Conservation (phyloP, 2,113 vertebrate genomes). For the Gobio gobio region DNA sequence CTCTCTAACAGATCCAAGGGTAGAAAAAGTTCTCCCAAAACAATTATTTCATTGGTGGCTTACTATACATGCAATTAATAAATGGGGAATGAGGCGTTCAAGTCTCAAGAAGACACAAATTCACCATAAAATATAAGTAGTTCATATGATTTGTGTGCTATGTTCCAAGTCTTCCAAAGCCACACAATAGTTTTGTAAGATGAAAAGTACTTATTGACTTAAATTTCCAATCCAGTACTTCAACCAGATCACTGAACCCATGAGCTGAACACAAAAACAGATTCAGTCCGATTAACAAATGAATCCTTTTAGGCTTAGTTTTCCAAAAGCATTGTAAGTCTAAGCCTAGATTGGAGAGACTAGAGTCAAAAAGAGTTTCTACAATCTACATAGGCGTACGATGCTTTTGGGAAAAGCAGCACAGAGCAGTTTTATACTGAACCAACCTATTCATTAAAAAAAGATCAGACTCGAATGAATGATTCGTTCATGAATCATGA, state of each 20-base stretch:
- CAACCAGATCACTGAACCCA: background rate
- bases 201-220: background rate
- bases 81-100: background rate
- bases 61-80: background rate
- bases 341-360: too few species aligned
- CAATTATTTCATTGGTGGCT: background rate
- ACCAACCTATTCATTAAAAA: background rate
- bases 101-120: background rate
- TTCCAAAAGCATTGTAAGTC: too few species aligned
- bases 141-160: background rate
- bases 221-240: background rate
- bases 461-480: background rate
- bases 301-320: too few species aligned
- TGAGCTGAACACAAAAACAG: too few species aligned
- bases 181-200: background rate
- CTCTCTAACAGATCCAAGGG: background rate
- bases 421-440: background rate
- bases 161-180: background rate
- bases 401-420: background rate
- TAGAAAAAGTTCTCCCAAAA: background rate
- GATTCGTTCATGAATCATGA: background rate
- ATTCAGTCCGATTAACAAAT: too few species aligned
- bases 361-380: background rate
- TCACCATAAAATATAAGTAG: background rate
- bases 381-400: background rate